A percentile compares a stretch with the other conserved stretches of the same genome.
These are phyloP conservation scores for Protonibea diacanthus DNA, from an alignment of 2,797 vertebrate genomes.

Conservation along the genomic window DNA sequence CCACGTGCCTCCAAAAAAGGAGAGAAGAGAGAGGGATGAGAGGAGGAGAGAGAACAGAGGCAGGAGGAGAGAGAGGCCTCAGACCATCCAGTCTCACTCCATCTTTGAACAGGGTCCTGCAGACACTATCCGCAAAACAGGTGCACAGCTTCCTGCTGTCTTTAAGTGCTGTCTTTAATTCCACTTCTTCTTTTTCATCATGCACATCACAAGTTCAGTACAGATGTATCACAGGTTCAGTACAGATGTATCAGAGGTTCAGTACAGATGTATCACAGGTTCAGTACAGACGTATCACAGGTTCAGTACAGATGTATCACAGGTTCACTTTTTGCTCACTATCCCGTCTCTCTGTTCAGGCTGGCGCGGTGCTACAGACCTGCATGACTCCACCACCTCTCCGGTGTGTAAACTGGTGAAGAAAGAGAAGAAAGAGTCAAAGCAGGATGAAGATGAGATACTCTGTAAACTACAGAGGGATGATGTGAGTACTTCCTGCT, in stretches of 20 bases:
- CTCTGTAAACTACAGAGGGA: constrained; percentile 83
- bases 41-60: constrained; percentile 74
- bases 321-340: not conserved
- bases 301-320: too few relatives aligned
- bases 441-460: constrained; percentile 79
- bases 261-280: too few relatives aligned
- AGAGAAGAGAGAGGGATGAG: constrained; percentile 74
- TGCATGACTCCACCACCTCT: constrained; percentile 58
- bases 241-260: too few relatives aligned
- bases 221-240: too few relatives aligned
- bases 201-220: not conserved
- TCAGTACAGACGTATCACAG: too few relatives aligned
- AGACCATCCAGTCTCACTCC: constrained; percentile 87
- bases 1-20: constrained; percentile 67
- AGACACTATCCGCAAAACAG: constrained; percentile 78
- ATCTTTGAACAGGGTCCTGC: constrained; percentile 88
- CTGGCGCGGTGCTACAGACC: constrained; percentile 65
- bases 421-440: constrained; percentile 73
- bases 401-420: constrained; percentile 75
- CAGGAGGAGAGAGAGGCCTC: constrained; percentile 80
- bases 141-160: constrained; percentile 44
- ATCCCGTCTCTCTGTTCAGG: constrained; percentile 59
- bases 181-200: not conserved
- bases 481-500: constrained; percentile 71
- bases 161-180: not conserved